These are phyloP conservation scores for Lucilia cuprina DNA, from an alignment of 1,140 invertebrate species.

Conservation along the genomic window DNA sequence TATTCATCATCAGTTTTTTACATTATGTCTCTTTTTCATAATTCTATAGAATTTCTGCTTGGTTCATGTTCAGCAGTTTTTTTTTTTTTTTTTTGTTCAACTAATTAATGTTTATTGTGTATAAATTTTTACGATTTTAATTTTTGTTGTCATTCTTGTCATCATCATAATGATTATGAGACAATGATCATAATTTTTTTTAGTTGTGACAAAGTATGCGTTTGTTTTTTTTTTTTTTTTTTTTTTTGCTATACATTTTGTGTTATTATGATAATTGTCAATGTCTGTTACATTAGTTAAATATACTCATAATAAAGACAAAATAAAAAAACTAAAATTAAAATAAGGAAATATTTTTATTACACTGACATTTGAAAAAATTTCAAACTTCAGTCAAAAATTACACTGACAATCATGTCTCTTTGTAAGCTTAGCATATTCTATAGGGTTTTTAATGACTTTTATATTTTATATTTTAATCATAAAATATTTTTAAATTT, in stretches of 20 bases:
- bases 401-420: no score
- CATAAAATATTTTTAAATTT: no score
- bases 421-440: no score
- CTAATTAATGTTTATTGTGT: neutral
- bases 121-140: neutral
- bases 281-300: neutral
- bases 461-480: no score
- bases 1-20: neutral
- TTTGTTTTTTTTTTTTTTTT: neutral
- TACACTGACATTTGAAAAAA: no score
- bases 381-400: no score
- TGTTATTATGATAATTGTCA: neutral
- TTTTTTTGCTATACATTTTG: neutral
- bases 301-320: neutral
- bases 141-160: neutral
- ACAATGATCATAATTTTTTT: no score
- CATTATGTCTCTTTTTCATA: neutral
- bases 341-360: no score
- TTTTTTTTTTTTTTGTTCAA: neutral
- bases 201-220: no score
- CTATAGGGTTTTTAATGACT: no score
- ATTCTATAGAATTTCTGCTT: neutral
- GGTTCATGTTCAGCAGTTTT: no score
- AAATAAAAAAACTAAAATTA: no score
- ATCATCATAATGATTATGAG: neutral